phyloP scores from a whole-genome alignment of 2,888 invertebrate genomes.

The Ephialtes manifestator region DNA sequence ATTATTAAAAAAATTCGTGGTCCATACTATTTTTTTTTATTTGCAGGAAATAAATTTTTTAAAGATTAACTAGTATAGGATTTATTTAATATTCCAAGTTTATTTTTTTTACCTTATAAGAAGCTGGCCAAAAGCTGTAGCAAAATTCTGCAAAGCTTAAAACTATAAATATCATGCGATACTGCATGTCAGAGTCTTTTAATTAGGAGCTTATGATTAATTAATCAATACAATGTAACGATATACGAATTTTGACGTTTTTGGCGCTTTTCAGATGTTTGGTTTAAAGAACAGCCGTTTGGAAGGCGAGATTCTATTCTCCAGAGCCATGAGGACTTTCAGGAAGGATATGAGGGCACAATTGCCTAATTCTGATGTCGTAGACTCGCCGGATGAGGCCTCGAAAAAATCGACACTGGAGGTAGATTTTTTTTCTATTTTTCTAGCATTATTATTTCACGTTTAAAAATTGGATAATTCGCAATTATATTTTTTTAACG shows the following conservation, averaged over 20 bases:
- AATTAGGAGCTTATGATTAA: constrained; percentile 24
- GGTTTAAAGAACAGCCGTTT: constrained; percentile 89
- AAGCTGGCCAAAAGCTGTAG: constrained; percentile 68
- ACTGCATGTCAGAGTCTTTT: constrained; percentile 40
- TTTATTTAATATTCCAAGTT: neutral
- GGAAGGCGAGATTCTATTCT: constrained; percentile 90
- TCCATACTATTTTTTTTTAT: too few relatives aligned
- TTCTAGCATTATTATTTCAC: too few relatives aligned
- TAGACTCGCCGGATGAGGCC: constrained; percentile 84
- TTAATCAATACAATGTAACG: constrained; percentile 1
- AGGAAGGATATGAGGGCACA: constrained; percentile 87
- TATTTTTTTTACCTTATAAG: constrained; percentile 72
- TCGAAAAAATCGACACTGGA: constrained; percentile 76
- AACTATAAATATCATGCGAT: constrained; percentile 57
- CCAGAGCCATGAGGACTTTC: constrained; percentile 88
- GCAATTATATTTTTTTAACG: too few relatives aligned
- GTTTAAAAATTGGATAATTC: too few relatives aligned
- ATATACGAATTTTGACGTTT: constrained; percentile 7
- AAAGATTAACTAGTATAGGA: too few relatives aligned
- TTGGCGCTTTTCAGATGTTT: constrained; percentile 89
- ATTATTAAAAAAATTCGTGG: neutral
- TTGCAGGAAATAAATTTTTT: too few relatives aligned
- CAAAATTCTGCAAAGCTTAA: constrained; percentile 56
- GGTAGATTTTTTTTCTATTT: constrained; percentile 69
- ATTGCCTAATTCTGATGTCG: constrained; percentile 82